A percentile compares a stretch with the other conserved stretches of the same genome.
Evolutionary conservation across 1,140 invertebrate genomes (phyloP).

Genomic region (Ceratina japonica): DNA sequence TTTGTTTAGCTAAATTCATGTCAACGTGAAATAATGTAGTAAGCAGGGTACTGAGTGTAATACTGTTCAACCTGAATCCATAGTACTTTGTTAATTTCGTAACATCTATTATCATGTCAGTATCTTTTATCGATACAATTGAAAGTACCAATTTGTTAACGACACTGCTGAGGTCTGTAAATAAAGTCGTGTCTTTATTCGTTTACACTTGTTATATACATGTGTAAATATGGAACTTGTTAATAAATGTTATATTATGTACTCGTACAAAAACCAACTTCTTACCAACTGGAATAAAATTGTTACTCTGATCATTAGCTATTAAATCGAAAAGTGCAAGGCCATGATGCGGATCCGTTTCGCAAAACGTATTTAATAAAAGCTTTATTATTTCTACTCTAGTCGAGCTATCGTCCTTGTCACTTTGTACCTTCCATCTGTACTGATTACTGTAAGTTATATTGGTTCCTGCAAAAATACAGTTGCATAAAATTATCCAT

Average conservation of each 20-base stretch:
- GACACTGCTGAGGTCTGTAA: slow-evolving; percentile 58
- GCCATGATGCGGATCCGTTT: slow-evolving; percentile 52
- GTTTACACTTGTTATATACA: neutral
- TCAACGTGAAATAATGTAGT: slow-evolving; percentile 52
- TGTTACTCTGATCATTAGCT: slow-evolving; percentile 59
- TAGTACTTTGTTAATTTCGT: slow-evolving; percentile 51
- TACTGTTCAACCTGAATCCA: slow-evolving; percentile 45
- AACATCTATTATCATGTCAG: slow-evolving; percentile 39
- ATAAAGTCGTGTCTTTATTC: slow-evolving; percentile 10
- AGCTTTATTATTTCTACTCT: slow-evolving; percentile 47
- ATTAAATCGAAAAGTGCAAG: slow-evolving; percentile 61
- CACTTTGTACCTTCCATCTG: slow-evolving; percentile 51
- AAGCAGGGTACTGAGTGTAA: slow-evolving; percentile 57
- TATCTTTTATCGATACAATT: neutral
- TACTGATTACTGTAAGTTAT: slow-evolving; percentile 50
- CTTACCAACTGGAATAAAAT: slow-evolving; percentile 67
- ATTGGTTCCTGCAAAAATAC: slow-evolving; percentile 46
- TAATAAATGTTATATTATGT: neutral
- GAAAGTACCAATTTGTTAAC: slow-evolving; percentile 49
- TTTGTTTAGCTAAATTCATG: slow-evolving; percentile 49
- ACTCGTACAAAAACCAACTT: neutral
- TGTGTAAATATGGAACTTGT: neutral
- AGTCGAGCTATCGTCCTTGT: slow-evolving; percentile 35
- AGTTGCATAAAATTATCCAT: neutral
- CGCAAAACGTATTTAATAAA: slow-evolving; percentile 60